phyloP scores from a whole-genome alignment of 2,113 vertebrate genomes.

The Tamias sibiricus region DNA sequence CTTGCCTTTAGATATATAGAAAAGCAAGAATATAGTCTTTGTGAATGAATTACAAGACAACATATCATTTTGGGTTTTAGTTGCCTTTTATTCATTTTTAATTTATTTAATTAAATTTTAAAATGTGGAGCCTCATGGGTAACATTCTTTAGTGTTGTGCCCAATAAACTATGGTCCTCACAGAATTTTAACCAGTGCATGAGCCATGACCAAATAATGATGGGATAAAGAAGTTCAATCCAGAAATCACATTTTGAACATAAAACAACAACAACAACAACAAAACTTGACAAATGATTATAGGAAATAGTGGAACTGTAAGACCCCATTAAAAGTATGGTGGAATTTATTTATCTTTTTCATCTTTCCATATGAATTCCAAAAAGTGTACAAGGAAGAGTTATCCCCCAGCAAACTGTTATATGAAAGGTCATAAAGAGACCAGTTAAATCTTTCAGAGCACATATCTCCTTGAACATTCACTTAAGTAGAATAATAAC shows the following conservation, averaged over 20 bases:
- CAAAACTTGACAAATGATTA: conserved; percentile 76
- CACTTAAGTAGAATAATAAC: not conserved
- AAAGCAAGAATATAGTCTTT: not conserved
- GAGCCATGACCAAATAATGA: conserved; percentile 83
- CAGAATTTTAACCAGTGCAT: conserved; percentile 80
- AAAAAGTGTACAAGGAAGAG: not conserved
- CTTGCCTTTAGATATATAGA: not conserved
- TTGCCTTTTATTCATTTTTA: conserved; percentile 32
- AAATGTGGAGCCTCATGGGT: not conserved
- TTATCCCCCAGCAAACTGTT: not conserved
- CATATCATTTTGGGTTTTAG: not conserved
- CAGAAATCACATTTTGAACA: conserved; percentile 80
- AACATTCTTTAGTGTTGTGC: not conserved
- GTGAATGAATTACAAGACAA: conserved; percentile 26
- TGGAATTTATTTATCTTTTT: conserved; percentile 64
- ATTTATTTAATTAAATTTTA: not conserved
- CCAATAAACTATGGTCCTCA: conserved; percentile 14
- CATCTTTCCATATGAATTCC: not conserved
- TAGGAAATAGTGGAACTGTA: conserved; percentile 47
- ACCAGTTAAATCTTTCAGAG: not conserved
- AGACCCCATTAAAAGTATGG: not conserved
- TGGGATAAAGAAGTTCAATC: conserved; percentile 83
- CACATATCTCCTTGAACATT: not conserved
- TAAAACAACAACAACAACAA: no score
- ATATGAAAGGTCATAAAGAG: not conserved